Evolutionary conservation across 2,113 vertebrate species (phyloP), one percentile per base, ranked within the genome.

Genomic region (Podiceps cristatus): DNA sequence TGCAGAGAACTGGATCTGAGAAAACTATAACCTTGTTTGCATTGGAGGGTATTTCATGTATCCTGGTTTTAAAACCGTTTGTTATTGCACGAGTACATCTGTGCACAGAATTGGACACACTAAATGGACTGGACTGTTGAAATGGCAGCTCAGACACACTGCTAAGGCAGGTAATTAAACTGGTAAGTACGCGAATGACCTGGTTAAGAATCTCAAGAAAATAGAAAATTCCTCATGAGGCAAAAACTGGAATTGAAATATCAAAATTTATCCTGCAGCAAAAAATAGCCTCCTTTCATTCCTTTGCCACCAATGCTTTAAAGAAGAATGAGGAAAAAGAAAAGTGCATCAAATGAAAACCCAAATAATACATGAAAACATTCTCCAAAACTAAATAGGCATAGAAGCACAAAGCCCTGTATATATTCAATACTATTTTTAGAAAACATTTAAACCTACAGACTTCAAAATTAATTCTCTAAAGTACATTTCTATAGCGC

Each of bases 341-440:
- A 81, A 96, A 93, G 83, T 35, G 91, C 86, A 95, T 90, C 87
- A 90, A 83, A 93, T 93, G 94, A 86, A 95, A 93, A 42, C 72
- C 92, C 91, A 97, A 97, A 96, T 92, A 97, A 97, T 96, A 97
- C 96, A 96, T 95, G 90, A 96, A 97, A 97, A 97, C 90, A 97
- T 72, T 90, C 90, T 95, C 79, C 91, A 63, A 89, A 96, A 91
- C 95, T 94, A 96, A 96, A 92, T 91, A 95, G 93, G 91, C 81
- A 88, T 7, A 64, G 95, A 76, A 79, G 90, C 88, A 90, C 95
- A 96, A 97, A 97, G 96, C 82, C 88, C 93, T 86, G 82, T 94
- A 82, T 83, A 96, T 94, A 88, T 84, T 92, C 95, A 97, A 23
- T 37, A 7, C 77, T 92, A 95, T 96, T 96, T 95, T 93, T 96